Conservation (phyloP, 2,888 invertebrate species). For the Morinoia aosen region DNA sequence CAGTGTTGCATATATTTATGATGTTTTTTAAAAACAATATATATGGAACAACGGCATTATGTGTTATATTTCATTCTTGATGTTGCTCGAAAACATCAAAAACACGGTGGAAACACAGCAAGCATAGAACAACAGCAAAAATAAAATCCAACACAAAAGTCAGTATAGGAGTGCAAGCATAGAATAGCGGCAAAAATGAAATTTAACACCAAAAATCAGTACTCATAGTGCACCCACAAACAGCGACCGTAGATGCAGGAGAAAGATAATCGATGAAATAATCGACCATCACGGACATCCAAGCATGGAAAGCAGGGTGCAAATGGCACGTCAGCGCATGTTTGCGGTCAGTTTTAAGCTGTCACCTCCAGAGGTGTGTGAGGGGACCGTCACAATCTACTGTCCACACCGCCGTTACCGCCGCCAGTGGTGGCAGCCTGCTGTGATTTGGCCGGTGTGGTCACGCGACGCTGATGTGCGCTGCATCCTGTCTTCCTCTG, state of each 20-base stretch:
- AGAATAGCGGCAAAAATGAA: too few relatives aligned
- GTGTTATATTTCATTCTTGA: too few relatives aligned
- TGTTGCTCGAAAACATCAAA: too few relatives aligned
- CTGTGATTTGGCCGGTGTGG: too few relatives aligned
- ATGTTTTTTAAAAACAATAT: too few relatives aligned
- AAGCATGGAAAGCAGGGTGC: neutral
- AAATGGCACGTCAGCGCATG: neutral
- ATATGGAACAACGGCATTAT: too few relatives aligned
- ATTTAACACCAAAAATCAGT: neutral
- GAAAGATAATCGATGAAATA: neutral
- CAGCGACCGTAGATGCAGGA: neutral
- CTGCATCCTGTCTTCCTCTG: neutral
- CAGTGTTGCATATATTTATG: too few relatives aligned
- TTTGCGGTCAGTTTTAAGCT: constrained; percentile 47
- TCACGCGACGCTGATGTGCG: neutral
- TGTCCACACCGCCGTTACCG: neutral
- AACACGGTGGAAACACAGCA: too few relatives aligned
- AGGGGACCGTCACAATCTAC: neutral
- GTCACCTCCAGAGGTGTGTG: neutral
- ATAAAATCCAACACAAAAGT: too few relatives aligned
- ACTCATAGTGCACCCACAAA: neutral
- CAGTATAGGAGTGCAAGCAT: too few relatives aligned
- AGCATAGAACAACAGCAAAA: too few relatives aligned
- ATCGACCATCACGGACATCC: neutral
- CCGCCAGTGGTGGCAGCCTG: neutral